These are phyloP conservation scores for Otus scops DNA, from an alignment of 2,797 vertebrate genomes.

Conservation along the genomic window DNA sequence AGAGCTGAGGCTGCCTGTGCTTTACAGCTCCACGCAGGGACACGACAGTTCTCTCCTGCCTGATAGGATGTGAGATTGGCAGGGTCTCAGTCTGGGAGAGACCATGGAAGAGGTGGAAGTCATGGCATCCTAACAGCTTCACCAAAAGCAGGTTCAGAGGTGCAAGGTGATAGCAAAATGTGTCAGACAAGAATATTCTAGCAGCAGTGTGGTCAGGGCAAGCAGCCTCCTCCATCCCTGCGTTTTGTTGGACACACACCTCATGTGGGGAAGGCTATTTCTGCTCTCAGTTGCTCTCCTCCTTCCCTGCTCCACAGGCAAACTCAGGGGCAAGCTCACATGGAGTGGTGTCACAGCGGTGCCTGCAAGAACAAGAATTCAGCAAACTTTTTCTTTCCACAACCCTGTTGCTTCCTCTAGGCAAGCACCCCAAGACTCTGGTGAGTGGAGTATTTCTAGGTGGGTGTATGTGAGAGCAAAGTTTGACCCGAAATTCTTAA, in stretches of 20 bases:
- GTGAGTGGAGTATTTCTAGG: not conserved
- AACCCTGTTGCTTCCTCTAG: not conserved
- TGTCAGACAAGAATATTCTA: not conserved
- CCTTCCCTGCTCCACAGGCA: not conserved
- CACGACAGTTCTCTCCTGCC: not conserved
- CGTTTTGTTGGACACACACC: fast-evolving
- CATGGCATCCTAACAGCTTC: not conserved
- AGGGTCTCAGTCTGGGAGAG: not conserved
- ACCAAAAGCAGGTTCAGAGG: not conserved
- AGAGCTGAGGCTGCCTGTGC: not conserved
- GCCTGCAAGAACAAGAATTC: not conserved
- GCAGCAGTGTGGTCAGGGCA: not conserved
- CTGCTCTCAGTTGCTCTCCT: not conserved
- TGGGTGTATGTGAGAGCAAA: not conserved
- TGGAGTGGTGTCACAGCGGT: fast-evolving
- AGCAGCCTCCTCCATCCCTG: not conserved
- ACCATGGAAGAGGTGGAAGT: not conserved
- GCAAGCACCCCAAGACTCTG: not conserved
- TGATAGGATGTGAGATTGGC: not conserved
- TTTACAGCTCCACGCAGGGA: not conserved
- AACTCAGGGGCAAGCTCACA: not conserved
- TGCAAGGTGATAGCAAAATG: not conserved
- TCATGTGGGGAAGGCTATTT: not conserved
- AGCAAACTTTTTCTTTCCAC: not conserved
- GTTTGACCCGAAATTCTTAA: not conserved